Evolutionary conservation across 2,113 vertebrate genomes (phyloP).

Genomic region (Cariama cristata): DNA sequence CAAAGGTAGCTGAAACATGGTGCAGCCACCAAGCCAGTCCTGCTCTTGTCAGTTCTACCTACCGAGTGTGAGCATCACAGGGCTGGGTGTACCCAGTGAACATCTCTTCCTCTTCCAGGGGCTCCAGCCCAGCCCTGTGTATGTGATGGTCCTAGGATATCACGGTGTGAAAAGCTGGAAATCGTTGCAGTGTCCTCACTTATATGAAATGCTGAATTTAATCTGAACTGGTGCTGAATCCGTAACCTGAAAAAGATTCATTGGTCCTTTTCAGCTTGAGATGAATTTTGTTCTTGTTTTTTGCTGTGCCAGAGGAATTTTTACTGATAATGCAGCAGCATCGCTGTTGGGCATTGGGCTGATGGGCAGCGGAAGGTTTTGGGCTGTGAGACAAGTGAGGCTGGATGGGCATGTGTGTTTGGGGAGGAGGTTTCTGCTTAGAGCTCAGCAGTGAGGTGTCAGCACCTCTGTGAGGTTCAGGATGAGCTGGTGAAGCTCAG

Average conservation of each 20-base stretch:
- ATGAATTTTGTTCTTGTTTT: not conserved
- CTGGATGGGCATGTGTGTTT: not conserved
- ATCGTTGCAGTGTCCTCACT: not conserved
- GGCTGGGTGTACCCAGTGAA: not conserved
- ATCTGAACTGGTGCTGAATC: accelerated
- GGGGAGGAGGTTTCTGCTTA: not conserved
- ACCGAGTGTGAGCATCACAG: not conserved
- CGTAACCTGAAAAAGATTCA: not conserved
- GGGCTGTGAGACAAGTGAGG: not conserved
- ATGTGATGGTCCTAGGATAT: accelerated
- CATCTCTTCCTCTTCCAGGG: not conserved
- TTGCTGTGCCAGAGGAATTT: not conserved
- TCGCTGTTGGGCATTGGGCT: not conserved
- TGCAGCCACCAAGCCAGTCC: not conserved
- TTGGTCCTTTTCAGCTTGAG: not conserved
- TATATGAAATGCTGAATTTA: not conserved
- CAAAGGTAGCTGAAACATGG: not conserved
- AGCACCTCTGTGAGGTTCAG: not conserved
- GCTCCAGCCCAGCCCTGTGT: not conserved
- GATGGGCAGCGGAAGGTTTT: not conserved
- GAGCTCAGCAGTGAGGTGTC: not conserved
- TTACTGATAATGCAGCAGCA: not conserved
- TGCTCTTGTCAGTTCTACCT: not conserved
- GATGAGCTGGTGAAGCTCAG: not conserved
- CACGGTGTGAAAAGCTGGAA: accelerated